phyloP scores from a whole-genome alignment of 2,888 invertebrate species.

The Drosophila cognata region DNA sequence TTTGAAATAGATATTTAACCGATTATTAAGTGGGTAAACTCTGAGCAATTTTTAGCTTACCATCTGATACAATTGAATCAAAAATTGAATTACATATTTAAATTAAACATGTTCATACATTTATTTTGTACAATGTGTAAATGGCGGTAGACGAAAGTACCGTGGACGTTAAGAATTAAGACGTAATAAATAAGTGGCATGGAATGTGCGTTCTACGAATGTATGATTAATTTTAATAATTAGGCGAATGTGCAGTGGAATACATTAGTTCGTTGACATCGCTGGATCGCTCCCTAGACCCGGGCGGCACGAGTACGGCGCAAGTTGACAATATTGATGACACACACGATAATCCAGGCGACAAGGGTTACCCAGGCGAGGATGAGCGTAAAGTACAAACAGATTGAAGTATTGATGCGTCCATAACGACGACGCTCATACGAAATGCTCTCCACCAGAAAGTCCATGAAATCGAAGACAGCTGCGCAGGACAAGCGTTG shows the following conservation, averaged over 20 bases:
- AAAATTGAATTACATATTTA: background rate
- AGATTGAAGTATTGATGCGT: constrained; percentile 90
- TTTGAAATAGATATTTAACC: background rate
- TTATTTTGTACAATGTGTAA: constrained; percentile 70
- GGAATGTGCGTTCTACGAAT: constrained; percentile 45
- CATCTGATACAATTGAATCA: background rate
- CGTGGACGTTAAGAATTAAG: constrained; percentile 55
- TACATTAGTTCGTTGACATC: constrained; percentile 23
- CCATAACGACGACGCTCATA: constrained; percentile 88
- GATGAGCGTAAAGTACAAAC: constrained; percentile 88
- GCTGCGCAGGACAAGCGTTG: constrained; percentile 89
- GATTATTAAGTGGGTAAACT: background rate
- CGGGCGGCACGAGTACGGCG: constrained; percentile 79
- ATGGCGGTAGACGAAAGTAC: constrained; percentile 50
- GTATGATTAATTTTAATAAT: constrained; percentile 27
- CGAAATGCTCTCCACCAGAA: constrained; percentile 89
- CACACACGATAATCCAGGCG: constrained; percentile 86
- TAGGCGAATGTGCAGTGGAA: constrained; percentile 42
- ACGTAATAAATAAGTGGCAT: constrained; percentile 62
- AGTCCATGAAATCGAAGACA: constrained; percentile 94
- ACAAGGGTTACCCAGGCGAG: constrained; percentile 88
- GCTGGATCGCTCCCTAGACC: constrained; percentile 60
- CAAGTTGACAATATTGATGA: constrained; percentile 87
- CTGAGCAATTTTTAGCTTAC: background rate
- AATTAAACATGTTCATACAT: constrained; percentile 53